These are phyloP conservation scores for Agrilus planipennis DNA, from an alignment of 1,140 invertebrate species.

Conservation along the genomic window DNA sequence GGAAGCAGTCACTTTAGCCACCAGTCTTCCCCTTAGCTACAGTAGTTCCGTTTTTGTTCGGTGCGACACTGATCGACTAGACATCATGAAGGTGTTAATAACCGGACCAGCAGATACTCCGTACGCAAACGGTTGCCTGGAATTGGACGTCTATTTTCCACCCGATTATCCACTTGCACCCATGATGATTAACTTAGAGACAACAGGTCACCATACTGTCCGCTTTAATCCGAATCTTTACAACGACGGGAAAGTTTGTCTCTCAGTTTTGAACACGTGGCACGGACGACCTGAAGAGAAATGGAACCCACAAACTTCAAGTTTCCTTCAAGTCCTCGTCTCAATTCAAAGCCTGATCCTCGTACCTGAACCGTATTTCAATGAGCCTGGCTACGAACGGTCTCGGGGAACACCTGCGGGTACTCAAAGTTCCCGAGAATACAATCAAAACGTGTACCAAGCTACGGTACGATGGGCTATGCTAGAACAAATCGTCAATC, in stretches of 20 bases:
- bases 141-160: slow-evolving; percentile 86
- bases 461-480: slow-evolving; percentile 94
- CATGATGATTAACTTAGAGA: slow-evolving; percentile 86
- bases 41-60: slow-evolving; percentile 93
- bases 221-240: slow-evolving; percentile 97
- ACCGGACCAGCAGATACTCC: slow-evolving; percentile 83
- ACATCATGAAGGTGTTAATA: slow-evolving; percentile 94
- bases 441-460: slow-evolving; percentile 92
- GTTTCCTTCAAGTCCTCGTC: slow-evolving; percentile 90
- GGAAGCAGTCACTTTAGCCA: slow-evolving; percentile 91
- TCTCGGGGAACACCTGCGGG: slow-evolving; percentile 80
- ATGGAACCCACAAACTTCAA: slow-evolving; percentile 95
- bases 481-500: slow-evolving; percentile 84
- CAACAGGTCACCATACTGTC: slow-evolving; percentile 85
- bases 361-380: slow-evolving; percentile 94
- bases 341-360: slow-evolving; percentile 94
- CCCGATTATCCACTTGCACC: slow-evolving; percentile 72
- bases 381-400: slow-evolving; percentile 94
- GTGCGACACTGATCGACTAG: slow-evolving; percentile 85
- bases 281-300: slow-evolving; percentile 97
- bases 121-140: slow-evolving; percentile 81
- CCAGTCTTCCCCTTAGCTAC: slow-evolving; percentile 82
- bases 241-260: slow-evolving; percentile 93
- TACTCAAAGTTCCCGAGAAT: slow-evolving; percentile 78
- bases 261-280: slow-evolving; percentile 95